These are phyloP conservation scores for Isoperla grammatica DNA, from an alignment of 2,888 invertebrate species.

Conservation along the genomic window DNA sequence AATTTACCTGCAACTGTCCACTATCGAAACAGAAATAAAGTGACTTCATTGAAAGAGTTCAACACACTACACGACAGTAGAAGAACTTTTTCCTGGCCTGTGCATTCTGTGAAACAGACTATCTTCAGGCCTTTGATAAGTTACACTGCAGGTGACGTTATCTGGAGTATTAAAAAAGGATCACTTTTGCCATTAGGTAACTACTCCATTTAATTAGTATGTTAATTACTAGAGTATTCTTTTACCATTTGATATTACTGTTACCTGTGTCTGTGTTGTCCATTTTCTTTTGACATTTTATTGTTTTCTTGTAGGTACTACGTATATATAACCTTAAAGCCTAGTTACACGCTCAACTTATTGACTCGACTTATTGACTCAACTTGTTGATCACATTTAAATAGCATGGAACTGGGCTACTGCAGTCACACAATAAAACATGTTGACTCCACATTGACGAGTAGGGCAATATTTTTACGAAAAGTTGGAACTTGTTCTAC, in stretches of 20 bases:
- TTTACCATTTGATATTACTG: neutral
- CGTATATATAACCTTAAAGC: no score
- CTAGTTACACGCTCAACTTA: no score
- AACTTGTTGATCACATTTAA: no score
- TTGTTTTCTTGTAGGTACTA: no score
- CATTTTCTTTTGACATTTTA: no score
- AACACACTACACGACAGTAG: constrained; percentile 7
- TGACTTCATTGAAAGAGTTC: constrained; percentile 20
- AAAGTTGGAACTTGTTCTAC: no score
- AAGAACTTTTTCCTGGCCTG: constrained; percentile 18
- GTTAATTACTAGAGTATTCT: neutral
- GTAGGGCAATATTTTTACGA: no score
- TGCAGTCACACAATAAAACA: no score
- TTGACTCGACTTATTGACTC: no score
- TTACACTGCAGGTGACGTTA: constrained; percentile 2
- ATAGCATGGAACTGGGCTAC: no score
- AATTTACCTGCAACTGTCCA: constrained; percentile 48
- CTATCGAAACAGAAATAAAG: constrained; percentile 36
- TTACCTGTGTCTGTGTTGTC: no score
- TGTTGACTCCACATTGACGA: no score
- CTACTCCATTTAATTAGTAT: neutral
- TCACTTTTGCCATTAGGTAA: constrained; percentile 23
- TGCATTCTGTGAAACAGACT: neutral
- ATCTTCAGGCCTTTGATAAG: neutral
- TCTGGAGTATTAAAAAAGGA: constrained; percentile 24